A percentile compares a stretch with the other conserved stretches of the same genome.
Conservation (phyloP, 2,797 vertebrate genomes). For the Gobio occitaniae region DNA sequence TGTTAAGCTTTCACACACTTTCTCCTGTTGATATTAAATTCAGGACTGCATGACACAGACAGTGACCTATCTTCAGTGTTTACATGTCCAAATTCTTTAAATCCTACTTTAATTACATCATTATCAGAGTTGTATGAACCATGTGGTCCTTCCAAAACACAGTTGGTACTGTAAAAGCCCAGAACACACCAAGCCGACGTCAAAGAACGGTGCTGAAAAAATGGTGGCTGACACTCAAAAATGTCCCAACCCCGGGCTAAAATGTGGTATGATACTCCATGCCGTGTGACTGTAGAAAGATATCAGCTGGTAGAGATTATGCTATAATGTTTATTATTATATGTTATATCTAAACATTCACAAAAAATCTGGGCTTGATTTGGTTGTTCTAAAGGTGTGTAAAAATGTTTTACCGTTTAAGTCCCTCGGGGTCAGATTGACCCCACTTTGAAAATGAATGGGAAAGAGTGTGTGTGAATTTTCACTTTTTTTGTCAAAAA, state of each 20-base stretch:
- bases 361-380: too few relatives aligned
- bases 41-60: constrained; percentile 15
- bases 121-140: constrained; percentile 22
- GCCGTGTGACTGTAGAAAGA: background rate
- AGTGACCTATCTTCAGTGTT: constrained; percentile 21
- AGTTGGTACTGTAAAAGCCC: background rate
- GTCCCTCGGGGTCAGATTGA: too few relatives aligned
- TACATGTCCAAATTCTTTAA: constrained; percentile 40
- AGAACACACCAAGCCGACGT: too few relatives aligned
- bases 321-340: background rate
- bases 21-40: constrained; percentile 27
- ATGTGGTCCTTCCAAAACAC: background rate
- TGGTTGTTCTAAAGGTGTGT: too few relatives aligned
- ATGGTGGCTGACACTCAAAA: too few relatives aligned
- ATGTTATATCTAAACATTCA: too few relatives aligned
- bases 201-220: too few relatives aligned
- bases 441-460: too few relatives aligned
- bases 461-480: too few relatives aligned
- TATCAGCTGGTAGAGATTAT: constrained; percentile 4
- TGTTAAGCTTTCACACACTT: constrained; percentile 18
- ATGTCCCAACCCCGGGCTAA: too few relatives aligned
- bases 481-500: too few relatives aligned
- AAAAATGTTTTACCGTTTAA: too few relatives aligned
- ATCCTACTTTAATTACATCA: constrained; percentile 45
- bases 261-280: background rate